These are phyloP conservation scores for Sphenodon punctatus DNA, from an alignment of 2,797 vertebrate species.

Conservation along the genomic window DNA sequence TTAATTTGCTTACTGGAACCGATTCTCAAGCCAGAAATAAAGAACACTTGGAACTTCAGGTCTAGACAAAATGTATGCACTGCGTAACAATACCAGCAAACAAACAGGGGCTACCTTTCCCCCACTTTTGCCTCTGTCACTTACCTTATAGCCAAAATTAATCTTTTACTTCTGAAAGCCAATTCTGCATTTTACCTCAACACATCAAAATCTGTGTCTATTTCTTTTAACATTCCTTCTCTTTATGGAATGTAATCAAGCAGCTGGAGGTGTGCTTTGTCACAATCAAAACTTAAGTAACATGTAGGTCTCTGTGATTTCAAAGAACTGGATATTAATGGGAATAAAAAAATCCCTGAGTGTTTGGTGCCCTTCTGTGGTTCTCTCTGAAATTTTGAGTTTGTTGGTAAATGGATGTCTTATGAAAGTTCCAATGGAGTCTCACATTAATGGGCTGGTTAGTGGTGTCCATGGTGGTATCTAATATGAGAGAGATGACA, in stretches of 20 bases:
- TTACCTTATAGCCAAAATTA: not conserved
- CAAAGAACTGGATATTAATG: not conserved
- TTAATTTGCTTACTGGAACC: not conserved
- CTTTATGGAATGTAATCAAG: not conserved
- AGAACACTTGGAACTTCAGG: not conserved
- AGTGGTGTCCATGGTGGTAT: no score
- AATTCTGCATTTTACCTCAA: not conserved
- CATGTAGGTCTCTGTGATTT: not conserved
- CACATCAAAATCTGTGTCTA: not conserved
- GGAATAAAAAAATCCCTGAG: not conserved
- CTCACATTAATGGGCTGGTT: not conserved
- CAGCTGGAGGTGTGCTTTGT: not conserved
- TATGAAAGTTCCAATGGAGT: not conserved
- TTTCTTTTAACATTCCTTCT: not conserved
- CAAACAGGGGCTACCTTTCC: not conserved
- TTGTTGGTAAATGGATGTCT: not conserved
- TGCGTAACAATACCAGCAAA: not conserved
- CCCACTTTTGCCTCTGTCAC: not conserved
- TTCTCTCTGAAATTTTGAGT: not conserved
- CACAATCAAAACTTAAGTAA: not conserved
- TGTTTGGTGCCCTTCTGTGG: not conserved
- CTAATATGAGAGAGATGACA: no score
- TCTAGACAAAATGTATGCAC: not conserved
- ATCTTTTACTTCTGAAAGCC: constrained; percentile 1
- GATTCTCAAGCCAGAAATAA: not conserved